Percentiles rank a stretch among this genome's conserved stretches.
phyloP scores from a whole-genome alignment of 2,888 invertebrate species.

The Habroteleia sp. region DNA sequence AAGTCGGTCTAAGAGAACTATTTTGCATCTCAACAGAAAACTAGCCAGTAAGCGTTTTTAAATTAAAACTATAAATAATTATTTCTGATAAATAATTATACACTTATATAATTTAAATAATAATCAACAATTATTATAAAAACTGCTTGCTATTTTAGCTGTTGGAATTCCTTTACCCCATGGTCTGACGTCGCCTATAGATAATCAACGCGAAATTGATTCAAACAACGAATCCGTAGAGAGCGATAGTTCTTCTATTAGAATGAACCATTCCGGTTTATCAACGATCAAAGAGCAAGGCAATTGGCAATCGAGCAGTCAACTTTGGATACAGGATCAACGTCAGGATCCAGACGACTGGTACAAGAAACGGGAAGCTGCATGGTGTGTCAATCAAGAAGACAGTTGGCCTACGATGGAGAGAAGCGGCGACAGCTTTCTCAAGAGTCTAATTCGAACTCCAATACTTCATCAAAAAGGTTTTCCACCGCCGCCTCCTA shows the following conservation, averaged over 20 bases:
- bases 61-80: too few relatives aligned
- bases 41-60: slow-evolving; percentile 78
- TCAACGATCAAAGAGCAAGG: slow-evolving; percentile 66
- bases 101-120: not conserved
- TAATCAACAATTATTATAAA: too few relatives aligned
- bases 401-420: slow-evolving; percentile 72
- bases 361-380: slow-evolving; percentile 67
- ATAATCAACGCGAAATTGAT: slow-evolving; percentile 71
- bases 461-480: slow-evolving; percentile 63
- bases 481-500: slow-evolving; percentile 78
- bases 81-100: too few relatives aligned
- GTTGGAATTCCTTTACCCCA: slow-evolving; percentile 75
- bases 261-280: slow-evolving; percentile 64
- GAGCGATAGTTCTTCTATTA: slow-evolving; percentile 67
- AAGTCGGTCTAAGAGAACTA: slow-evolving; percentile 79
- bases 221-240: slow-evolving; percentile 77
- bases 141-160: slow-evolving; percentile 63
- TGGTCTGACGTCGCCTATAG: slow-evolving; percentile 67
- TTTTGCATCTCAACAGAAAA: slow-evolving; percentile 82
- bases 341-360: slow-evolving; percentile 65
- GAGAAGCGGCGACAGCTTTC: slow-evolving; percentile 68
- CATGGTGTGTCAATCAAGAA: slow-evolving; percentile 71
- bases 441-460: slow-evolving; percentile 72
- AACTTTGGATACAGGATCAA: slow-evolving; percentile 68
- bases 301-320: slow-evolving; percentile 65